Evolutionary conservation across 1,140 invertebrate species (phyloP).

Genomic region (Zaprionus lachaisei): DNA sequence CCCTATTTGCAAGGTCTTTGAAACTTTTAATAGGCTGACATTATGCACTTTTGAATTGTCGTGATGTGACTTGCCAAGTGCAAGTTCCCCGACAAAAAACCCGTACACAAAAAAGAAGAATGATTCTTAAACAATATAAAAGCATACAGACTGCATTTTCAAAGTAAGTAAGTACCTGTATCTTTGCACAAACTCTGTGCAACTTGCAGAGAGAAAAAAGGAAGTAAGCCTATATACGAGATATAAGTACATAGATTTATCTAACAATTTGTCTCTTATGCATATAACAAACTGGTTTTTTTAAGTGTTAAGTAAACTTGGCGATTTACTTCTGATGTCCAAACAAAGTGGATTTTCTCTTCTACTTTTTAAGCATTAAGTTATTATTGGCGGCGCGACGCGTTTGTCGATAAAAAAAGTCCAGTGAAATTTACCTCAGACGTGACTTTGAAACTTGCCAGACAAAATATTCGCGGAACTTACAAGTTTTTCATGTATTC

Average conservation of each 20-base stretch:
- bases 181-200: neutral
- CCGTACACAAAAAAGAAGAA: neutral
- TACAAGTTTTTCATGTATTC: neutral
- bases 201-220: neutral
- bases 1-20: conserved; percentile 6
- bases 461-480: neutral
- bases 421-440: neutral
- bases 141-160: neutral
- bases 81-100: neutral
- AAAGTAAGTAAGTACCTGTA: neutral
- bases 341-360: neutral
- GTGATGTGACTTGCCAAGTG: conserved; percentile 1
- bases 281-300: neutral
- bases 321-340: neutral
- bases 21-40: neutral
- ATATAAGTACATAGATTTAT: neutral
- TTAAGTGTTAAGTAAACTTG: neutral
- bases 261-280: neutral
- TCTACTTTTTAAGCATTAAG: conserved; percentile 2
- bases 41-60: conserved; percentile 2
- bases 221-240: neutral
- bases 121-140: neutral
- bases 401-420: neutral
- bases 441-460: conserved; percentile 8
- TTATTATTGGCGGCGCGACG: neutral